Base-by-base conservation (phyloP, 2,888 invertebrate genomes). In the Melanargia galathea region DNA sequence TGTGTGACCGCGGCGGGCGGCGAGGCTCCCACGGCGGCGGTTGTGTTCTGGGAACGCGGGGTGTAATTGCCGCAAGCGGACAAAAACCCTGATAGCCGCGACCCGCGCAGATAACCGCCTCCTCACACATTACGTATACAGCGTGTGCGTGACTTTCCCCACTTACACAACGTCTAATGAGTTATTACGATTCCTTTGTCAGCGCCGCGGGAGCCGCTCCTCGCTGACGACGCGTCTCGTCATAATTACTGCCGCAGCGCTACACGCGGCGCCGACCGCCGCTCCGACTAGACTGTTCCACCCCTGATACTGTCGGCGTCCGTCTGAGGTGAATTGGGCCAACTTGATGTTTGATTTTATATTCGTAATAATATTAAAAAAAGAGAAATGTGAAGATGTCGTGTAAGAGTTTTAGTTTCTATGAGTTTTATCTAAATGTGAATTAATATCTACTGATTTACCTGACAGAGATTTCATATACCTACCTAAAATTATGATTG, bases 11-110 rank as follows among this genome's bases (percentile, higher is more conserved):
- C 38, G n/a, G 38, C 38, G 6, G 13, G 35, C 4, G 13, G 3
- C n/a, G n/a, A 16, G 16, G 26, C 26, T 49, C 48, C 20, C 48
- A 24, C 48, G 48, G 48, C 48, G 48, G 45, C 43, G 43, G 43
- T 10, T 13, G 24, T 13, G 24, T 49, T n/a, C 48, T 16, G 48
- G 26, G 48, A 45, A 49, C 48, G 13, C 8, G 13, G n/a, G 11
- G 11, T n/a, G 24, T 22, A 24, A 24, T 24, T 48, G 24, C 48
- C 20, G 46, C 24, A n/a, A n/a, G 22, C 24, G 18, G 4, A 26
- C 48, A n/a, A n/a, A 26, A 26, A 49, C 48, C n/a, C n/a, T 49
- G 26, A 49, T 49, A 26, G 46, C 46, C 2, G 22, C 20, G 2
- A 2, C 0, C 46, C 7, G n/a, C 26, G 1, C 20, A 13, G 16